A percentile compares a stretch with the other conserved stretches of the same genome.
These are phyloP conservation scores for Phalanger gymnotis DNA, from an alignment of 2,797 vertebrate genomes.

Conservation along the genomic window DNA sequence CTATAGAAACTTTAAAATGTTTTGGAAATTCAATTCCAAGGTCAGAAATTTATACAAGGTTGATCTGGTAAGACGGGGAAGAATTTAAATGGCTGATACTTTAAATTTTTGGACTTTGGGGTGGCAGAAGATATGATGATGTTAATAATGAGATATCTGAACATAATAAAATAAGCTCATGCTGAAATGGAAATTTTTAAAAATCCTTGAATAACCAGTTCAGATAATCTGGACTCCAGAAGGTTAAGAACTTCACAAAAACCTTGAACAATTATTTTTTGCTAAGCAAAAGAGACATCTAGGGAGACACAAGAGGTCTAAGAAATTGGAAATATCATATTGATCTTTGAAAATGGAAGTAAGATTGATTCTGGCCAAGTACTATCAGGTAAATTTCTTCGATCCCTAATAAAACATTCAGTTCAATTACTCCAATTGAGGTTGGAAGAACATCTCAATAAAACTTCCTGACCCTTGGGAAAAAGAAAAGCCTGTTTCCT, in stretches of 20 bases:
- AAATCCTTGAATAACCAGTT: conserved; percentile 53
- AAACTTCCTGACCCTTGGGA: neutral
- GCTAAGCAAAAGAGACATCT: conserved; percentile 48
- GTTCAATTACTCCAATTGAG: conserved; percentile 33
- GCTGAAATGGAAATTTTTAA: conserved; percentile 69
- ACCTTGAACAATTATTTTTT: conserved; percentile 45
- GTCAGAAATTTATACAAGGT: conserved; percentile 53
- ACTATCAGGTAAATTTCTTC: conserved; percentile 50
- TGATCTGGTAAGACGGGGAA: conserved; percentile 17
- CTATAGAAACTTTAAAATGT: conserved; percentile 58
- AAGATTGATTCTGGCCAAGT: conserved; percentile 55
- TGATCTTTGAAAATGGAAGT: conserved; percentile 71
- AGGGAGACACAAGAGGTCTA: conserved; percentile 36
- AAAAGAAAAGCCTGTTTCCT: neutral
- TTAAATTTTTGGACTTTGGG: neutral
- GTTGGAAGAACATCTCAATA: neutral
- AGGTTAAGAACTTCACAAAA: conserved; percentile 73
- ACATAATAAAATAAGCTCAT: conserved; percentile 65
- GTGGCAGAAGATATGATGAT: neutral
- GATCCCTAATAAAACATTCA: conserved; percentile 55
- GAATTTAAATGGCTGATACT: neutral
- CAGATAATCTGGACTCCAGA: conserved; percentile 70
- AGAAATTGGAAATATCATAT: conserved; percentile 65
- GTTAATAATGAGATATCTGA: conserved; percentile 59
- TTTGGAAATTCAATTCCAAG: conserved; percentile 44